Evolutionary conservation across 2,888 invertebrate genomes (phyloP).

Genomic region (Lingula anatina): DNA sequence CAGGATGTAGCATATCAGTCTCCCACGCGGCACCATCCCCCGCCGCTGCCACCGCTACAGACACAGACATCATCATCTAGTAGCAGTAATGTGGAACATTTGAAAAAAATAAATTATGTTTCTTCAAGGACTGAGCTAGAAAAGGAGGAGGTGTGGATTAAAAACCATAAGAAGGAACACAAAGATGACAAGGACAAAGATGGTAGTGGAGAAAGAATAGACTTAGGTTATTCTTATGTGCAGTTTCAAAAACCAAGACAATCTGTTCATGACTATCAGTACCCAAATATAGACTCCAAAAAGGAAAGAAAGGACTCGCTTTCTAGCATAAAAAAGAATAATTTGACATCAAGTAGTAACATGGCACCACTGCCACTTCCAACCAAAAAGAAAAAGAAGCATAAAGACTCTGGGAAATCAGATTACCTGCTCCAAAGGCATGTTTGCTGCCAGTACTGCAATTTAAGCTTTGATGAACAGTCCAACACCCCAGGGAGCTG

Average conservation of each 20-base stretch:
- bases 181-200: neutral
- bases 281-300: conserved; percentile 63
- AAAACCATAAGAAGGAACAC: conserved; percentile 18
- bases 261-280: conserved; percentile 81
- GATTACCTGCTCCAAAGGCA: conserved; percentile 14
- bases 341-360: conserved; percentile 23
- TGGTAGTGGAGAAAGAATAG: neutral
- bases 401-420: neutral
- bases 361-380: conserved; percentile 16
- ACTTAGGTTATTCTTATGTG: conserved; percentile 59
- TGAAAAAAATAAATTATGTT: conserved; percentile 23
- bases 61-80: conserved; percentile 24
- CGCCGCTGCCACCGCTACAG: conserved; percentile 18
- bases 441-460: conserved; percentile 55
- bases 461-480: conserved; percentile 65
- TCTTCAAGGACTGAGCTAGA: conserved; percentile 14
- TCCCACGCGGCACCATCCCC: conserved; percentile 42
- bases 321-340: too few relatives aligned
- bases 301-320: conserved; percentile 29
- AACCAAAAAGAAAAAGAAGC: conserved; percentile 3
- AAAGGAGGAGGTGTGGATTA: conserved; percentile 39
- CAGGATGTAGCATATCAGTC: conserved; percentile 20
- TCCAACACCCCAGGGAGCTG: conserved; percentile 77
- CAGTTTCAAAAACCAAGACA: conserved; percentile 61
- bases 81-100: conserved; percentile 36